Percentiles rank a stretch among this genome's conserved stretches.
phyloP scores from a whole-genome alignment of 2,888 invertebrate genomes.

The Agrilus cyanescens region DNA sequence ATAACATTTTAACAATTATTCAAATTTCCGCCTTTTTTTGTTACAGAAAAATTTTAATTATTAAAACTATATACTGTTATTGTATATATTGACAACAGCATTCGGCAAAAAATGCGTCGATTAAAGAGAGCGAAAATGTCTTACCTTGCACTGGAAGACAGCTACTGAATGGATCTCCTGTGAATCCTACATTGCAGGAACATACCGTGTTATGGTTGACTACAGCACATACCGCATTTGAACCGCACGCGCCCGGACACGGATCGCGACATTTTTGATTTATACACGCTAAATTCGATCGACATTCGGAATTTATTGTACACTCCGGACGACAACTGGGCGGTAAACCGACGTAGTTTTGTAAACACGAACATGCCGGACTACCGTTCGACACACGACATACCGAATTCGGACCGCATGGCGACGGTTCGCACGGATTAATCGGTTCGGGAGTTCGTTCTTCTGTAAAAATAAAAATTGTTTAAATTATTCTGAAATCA shows the following conservation, averaged over 20 bases:
- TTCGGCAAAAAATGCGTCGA: too few relatives aligned
- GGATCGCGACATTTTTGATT: constrained; percentile 34
- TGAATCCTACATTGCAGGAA: constrained; percentile 36
- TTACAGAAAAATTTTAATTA: too few relatives aligned
- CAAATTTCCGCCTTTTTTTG: too few relatives aligned
- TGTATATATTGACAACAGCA: too few relatives aligned
- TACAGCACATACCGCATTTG: constrained; percentile 38
- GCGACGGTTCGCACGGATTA: constrained; percentile 59
- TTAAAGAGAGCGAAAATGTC: constrained; percentile 7
- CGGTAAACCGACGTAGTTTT: constrained; percentile 46
- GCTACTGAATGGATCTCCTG: constrained; percentile 64
- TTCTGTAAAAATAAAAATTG: not conserved
- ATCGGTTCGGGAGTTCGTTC: constrained; percentile 8
- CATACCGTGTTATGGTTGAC: constrained; percentile 65
- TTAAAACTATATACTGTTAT: too few relatives aligned
- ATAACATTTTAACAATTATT: too few relatives aligned
- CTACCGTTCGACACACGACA: constrained; percentile 52
- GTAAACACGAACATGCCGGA: constrained; percentile 47
- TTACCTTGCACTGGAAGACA: constrained; percentile 47
- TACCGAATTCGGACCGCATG: constrained; percentile 68
- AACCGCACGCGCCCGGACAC: constrained; percentile 43
- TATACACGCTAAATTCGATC: constrained; percentile 33
- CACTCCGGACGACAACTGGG: constrained; percentile 49
- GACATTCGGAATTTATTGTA: constrained; percentile 42
- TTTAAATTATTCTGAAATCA: not conserved